phyloP scores from a whole-genome alignment of 1,140 invertebrate genomes.

The Charaxes varanes region DNA sequence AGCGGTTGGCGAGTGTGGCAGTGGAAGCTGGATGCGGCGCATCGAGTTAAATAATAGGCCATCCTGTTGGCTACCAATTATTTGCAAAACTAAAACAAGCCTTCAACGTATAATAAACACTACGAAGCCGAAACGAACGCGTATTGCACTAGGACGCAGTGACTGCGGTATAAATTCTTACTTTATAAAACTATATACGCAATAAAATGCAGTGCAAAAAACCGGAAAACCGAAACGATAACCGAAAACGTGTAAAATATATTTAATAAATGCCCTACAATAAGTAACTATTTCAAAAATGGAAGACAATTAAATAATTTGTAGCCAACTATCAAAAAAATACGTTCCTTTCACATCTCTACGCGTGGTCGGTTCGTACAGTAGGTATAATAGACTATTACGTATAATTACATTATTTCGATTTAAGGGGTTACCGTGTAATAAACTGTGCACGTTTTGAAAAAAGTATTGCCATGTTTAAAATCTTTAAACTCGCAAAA shows the following conservation, averaged over 20 bases:
- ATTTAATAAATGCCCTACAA: slow-evolving; percentile 22
- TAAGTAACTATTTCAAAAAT: slow-evolving; percentile 43
- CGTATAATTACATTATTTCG: slow-evolving; percentile 21
- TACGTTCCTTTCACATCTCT: slow-evolving; percentile 16
- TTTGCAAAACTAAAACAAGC: slow-evolving; percentile 30
- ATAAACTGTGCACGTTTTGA: slow-evolving; percentile 12
- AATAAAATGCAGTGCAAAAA: slow-evolving; percentile 30
- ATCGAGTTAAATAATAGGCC: slow-evolving; percentile 50
- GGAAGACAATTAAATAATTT: slow-evolving; percentile 71
- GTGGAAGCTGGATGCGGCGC: slow-evolving; percentile 46
- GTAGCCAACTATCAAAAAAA: slow-evolving; percentile 64
- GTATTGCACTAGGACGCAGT: slow-evolving; percentile 63
- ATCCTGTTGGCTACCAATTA: slow-evolving; percentile 72
- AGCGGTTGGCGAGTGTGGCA: slow-evolving; percentile 70
- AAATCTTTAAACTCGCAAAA: slow-evolving; percentile 18
- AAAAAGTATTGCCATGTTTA: slow-evolving; percentile 15
- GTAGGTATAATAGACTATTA: slow-evolving; percentile 10
- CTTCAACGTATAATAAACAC: slow-evolving; percentile 48
- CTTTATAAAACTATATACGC: slow-evolving; percentile 39
- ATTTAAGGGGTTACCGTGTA: slow-evolving; percentile 12
- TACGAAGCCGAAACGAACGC: slow-evolving; percentile 44
- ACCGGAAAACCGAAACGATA: slow-evolving; percentile 19
- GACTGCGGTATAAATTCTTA: slow-evolving; percentile 33
- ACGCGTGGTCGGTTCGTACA: slow-evolving; percentile 19
- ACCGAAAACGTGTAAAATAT: slow-evolving; percentile 23